These are phyloP conservation scores for Chloroceryle aenea DNA, from an alignment of 2,113 vertebrate species.

Conservation along the genomic window DNA sequence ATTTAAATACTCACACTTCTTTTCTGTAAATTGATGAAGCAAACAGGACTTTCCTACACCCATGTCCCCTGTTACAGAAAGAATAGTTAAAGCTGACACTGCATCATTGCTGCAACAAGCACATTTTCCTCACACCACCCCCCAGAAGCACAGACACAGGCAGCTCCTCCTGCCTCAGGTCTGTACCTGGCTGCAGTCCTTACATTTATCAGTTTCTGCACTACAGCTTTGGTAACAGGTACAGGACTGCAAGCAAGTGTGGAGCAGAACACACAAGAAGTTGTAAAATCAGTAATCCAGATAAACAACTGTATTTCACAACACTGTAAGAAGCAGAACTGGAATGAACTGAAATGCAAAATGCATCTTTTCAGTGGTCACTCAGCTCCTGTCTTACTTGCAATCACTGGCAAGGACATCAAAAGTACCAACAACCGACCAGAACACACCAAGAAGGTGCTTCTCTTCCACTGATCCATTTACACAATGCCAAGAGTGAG, in stretches of 20 bases:
- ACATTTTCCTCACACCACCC: neutral
- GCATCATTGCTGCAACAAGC: neutral
- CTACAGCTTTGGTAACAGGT: neutral
- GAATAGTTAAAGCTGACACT: neutral
- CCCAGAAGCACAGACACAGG: neutral
- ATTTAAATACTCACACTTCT: constrained; percentile 90
- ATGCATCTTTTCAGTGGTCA: neutral
- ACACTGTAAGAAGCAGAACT: neutral
- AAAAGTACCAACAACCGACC: neutral
- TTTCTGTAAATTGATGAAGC: constrained; percentile 98
- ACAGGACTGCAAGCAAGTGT: neutral
- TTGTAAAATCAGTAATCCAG: too few species aligned
- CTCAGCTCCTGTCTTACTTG: neutral
- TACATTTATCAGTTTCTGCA: neutral
- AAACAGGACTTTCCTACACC: constrained; percentile 98
- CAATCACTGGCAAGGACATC: neutral
- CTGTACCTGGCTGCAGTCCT: neutral
- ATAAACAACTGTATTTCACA: neutral
- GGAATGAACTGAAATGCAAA: neutral
- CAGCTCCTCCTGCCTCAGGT: neutral
- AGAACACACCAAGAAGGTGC: neutral
- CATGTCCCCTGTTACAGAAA: constrained; percentile 89
- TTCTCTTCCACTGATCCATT: neutral
- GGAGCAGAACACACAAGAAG: neutral
- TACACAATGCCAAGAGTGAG: neutral